Percentiles rank a stretch among this genome's conserved stretches.
Conservation (phyloP, 2,113 vertebrate genomes). For the Addax nasomaculatus region DNA sequence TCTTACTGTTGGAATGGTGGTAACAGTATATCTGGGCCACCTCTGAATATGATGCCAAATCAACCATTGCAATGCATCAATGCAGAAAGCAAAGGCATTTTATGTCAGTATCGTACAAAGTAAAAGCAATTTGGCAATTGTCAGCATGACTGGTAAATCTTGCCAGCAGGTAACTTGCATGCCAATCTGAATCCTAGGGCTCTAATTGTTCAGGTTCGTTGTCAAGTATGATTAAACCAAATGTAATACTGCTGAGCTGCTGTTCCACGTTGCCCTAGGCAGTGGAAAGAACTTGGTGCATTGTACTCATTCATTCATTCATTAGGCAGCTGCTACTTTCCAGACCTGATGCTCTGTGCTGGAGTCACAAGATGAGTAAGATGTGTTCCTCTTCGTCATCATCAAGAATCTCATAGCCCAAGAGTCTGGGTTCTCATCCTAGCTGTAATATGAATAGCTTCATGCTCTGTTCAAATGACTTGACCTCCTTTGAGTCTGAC, state of each 20-base stretch:
- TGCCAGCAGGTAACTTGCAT: background rate
- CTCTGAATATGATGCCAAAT: background rate
- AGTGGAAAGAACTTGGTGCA: constrained; percentile 9
- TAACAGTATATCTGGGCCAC: constrained; percentile 43
- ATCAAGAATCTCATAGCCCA: background rate
- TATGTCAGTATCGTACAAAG: background rate
- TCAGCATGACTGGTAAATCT: background rate
- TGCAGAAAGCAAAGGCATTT: background rate
- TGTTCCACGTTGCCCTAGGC: background rate
- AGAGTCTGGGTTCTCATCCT: background rate
- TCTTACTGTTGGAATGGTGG: background rate
- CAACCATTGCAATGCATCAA: background rate
- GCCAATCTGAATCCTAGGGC: background rate
- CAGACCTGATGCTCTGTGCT: background rate
- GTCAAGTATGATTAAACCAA: background rate
- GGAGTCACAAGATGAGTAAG: background rate
- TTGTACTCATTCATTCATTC: constrained; percentile 38
- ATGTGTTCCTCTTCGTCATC: background rate
- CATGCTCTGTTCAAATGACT: background rate
- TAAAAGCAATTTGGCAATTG: background rate
- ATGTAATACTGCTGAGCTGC: background rate
- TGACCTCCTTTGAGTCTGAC: background rate
- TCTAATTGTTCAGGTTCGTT: background rate
- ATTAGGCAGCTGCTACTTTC: constrained; percentile 18
- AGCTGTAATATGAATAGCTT: background rate